Evolutionary conservation across 2,888 invertebrate species (phyloP), one percentile per base, ranked within the genome.

Genomic region (Catocala sponsa): DNA sequence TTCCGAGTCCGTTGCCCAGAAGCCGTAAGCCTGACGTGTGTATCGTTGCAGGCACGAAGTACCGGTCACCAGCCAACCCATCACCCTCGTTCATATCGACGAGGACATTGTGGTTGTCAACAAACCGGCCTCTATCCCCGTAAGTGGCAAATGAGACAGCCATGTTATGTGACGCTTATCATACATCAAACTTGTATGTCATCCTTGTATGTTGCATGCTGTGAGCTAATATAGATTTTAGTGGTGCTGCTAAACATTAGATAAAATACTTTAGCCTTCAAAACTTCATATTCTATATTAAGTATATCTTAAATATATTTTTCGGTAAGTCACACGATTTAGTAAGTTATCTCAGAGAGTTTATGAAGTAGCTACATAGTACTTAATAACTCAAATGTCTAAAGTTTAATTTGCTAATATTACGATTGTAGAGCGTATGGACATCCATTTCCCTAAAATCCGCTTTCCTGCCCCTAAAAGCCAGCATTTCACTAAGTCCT

Each of bases 71-170:
- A 98, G 98, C 95, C 97, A 98, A 96, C 97, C 98, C 95, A 98
- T 99, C 96, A 97, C 98, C 95, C 98, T 99, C 95, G 97, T 99
- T 92, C 98, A 98, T 96, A 98, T 99, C 96, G 98, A 98, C 96
- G 98, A 99, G 95, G 99, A 99, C 96, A 96, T 99, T 96, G 97
- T 99, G 95, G 99, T 99, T 95, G 98, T 99, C 95, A 98, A 99
- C 97, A 99, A 99, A 97, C 99, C 99, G 93, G 98, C 99, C 95
- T 99, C 99, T 95, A 98, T 99, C 96, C 99, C 99, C 95, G 98
- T 99, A 98, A 98, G 98, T 98, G 97, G 97, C 97, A 96, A 96
- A 95, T 96, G 96, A 96, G 96, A 97, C 96, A 94, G 96, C 96
- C 96, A 96, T 96, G 81, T 87, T 87, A 87, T 90, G 85, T 97